A percentile compares a stretch with the other conserved stretches of the same genome.
Evolutionary conservation across 2,797 vertebrate species (phyloP).

Genomic region (Sus cebifrons): DNA sequence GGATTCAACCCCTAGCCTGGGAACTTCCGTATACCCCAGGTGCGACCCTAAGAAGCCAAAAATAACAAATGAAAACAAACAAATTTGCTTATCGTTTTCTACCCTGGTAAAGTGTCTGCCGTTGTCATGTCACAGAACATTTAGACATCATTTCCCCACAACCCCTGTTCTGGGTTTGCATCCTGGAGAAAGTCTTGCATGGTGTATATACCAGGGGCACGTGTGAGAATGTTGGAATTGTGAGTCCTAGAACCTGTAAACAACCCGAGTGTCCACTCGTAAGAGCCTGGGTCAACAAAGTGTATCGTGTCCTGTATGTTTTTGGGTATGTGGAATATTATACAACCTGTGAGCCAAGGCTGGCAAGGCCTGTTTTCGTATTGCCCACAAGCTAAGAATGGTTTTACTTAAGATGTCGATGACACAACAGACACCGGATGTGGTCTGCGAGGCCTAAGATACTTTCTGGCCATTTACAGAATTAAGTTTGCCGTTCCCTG

Average conservation of each 20-base stretch:
- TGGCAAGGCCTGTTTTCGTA: background rate
- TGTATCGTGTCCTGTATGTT: background rate
- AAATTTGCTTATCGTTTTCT: too few species aligned
- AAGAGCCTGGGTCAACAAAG: background rate
- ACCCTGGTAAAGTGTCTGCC: background rate
- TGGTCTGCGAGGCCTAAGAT: slow-evolving; percentile 14
- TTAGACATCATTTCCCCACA: slow-evolving; percentile 34
- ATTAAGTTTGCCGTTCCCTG: background rate
- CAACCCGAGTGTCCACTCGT: background rate
- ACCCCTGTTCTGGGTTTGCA: background rate
- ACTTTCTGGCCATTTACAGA: slow-evolving; percentile 42
- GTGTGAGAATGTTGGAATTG: background rate
- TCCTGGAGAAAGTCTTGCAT: background rate
- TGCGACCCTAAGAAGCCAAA: too few species aligned
- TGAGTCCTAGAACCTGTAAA: background rate
- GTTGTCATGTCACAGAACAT: slow-evolving; percentile 27
- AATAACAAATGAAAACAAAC: too few species aligned
- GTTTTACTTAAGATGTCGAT: slow-evolving; percentile 19
- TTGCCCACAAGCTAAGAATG: slow-evolving; percentile 11
- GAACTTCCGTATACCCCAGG: too few species aligned
- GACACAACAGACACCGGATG: background rate
- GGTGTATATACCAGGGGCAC: background rate
- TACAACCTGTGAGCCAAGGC: background rate
- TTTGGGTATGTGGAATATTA: slow-evolving; percentile 20
- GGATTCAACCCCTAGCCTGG: too few species aligned